Evolutionary conservation across 2,888 invertebrate genomes (phyloP).

Genomic region (Pycnomerus fuliginosus): DNA sequence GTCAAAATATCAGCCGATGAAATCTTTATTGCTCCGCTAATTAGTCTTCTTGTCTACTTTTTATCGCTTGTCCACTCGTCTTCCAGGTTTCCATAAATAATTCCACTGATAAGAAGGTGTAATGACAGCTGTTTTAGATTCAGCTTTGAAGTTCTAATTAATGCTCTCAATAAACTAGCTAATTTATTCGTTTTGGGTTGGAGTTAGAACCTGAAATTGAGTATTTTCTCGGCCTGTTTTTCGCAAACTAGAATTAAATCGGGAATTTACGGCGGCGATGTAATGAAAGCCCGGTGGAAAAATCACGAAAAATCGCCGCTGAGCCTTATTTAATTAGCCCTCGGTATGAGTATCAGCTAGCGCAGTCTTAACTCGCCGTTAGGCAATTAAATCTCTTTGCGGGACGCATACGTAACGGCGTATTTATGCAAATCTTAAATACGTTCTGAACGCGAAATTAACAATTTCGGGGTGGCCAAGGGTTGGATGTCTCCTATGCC

Average conservation of each 20-base stretch:
- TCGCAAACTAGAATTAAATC: conserved; percentile 13
- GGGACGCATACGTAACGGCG: conserved; percentile 49
- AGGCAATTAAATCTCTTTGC: conserved; percentile 50
- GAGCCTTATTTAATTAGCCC: conserved; percentile 48
- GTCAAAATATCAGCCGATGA: conserved; percentile 15
- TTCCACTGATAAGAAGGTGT: conserved; percentile 17
- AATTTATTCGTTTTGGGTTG: conserved; percentile 10
- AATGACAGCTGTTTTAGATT: conserved; percentile 16
- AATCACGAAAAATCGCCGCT: conserved; percentile 44
- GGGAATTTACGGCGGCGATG: conserved; percentile 8
- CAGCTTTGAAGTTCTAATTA: conserved; percentile 16
- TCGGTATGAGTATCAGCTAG: conserved; percentile 44
- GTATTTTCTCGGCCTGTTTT: too few relatives aligned
- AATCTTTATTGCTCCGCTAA: conserved; percentile 16
- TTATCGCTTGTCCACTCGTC: conserved; percentile 8
- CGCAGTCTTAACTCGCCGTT: conserved; percentile 48
- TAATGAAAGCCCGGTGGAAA: conserved; percentile 6
- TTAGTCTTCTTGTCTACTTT: conserved; percentile 10
- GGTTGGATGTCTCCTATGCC: conserved; percentile 9
- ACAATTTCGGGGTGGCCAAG: conserved; percentile 35
- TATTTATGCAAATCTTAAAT: conserved; percentile 48
- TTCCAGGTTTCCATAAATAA: conserved; percentile 9
- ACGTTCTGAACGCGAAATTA: conserved; percentile 42
- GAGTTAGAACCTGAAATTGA: too few relatives aligned
- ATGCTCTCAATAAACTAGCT: not conserved